Evolutionary conservation across 2,888 invertebrate genomes (phyloP).

Genomic region (Heliothis peltigera): DNA sequence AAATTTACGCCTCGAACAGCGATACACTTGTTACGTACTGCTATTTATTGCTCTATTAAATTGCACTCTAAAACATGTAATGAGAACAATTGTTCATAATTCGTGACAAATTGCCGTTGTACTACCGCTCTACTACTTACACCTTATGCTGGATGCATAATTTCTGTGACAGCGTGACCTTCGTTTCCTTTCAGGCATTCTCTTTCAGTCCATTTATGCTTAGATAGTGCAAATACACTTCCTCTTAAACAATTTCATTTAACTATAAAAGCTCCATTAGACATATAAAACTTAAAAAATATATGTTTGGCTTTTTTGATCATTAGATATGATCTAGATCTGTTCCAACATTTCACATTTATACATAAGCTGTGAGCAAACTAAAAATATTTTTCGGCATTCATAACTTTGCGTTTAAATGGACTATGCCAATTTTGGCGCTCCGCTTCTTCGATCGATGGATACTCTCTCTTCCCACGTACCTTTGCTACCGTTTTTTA

Average conservation of each 20-base stretch:
- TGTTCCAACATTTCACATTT: constrained; percentile 14
- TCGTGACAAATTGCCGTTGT: constrained; percentile 34
- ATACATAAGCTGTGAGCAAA: constrained; percentile 21
- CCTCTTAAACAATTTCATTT: background rate
- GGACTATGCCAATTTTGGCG: constrained; percentile 22
- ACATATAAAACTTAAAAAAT: background rate
- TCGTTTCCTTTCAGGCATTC: background rate
- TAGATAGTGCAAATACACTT: too few species aligned
- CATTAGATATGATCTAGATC: too few species aligned
- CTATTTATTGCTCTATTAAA: constrained; percentile 51
- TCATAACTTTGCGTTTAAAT: constrained; percentile 7
- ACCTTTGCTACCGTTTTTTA: background rate
- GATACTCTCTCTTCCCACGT: background rate
- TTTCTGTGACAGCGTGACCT: constrained; percentile 6
- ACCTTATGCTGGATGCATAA: constrained; percentile 5
- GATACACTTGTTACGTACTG: constrained; percentile 23
- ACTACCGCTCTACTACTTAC: constrained; percentile 1
- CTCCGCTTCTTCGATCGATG: background rate
- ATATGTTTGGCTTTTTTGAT: background rate
- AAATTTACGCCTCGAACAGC: constrained; percentile 31
- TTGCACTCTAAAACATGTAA: constrained; percentile 36
- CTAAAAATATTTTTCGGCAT: constrained; percentile 21
- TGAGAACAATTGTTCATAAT: constrained; percentile 35
- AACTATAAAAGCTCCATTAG: background rate
- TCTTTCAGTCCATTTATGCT: background rate